These are phyloP conservation scores for Micromesistius poutassou DNA, from an alignment of 2,797 vertebrate genomes.

Conservation along the genomic window DNA sequence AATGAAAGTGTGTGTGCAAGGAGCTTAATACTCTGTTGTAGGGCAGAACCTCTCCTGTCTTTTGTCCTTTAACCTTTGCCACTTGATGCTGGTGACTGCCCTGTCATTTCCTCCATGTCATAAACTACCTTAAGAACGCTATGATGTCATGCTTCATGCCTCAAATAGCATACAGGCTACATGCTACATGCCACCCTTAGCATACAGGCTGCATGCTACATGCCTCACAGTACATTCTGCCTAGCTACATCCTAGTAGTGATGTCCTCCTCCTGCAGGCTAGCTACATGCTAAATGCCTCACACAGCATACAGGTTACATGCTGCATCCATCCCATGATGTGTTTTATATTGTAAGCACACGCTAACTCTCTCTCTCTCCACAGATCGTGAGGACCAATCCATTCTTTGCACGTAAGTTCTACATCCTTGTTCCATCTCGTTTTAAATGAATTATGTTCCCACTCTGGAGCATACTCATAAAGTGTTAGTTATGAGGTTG, in stretches of 20 bases:
- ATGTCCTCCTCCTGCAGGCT: neutral
- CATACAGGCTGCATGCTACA: neutral
- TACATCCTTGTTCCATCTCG: neutral
- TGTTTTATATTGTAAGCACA: neutral
- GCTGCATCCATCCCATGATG: neutral
- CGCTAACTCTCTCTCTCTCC: constrained; percentile 36
- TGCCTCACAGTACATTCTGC: neutral
- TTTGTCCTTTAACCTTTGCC: no score
- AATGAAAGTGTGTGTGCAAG: no score
- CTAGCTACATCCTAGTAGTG: no score
- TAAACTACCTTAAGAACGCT: constrained; percentile 1
- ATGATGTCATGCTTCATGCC: constrained; percentile 19
- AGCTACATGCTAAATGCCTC: neutral
- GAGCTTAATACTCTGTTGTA: no score
- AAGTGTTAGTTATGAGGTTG: no score
- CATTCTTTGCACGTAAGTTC: constrained; percentile 78
- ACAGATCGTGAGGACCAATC: constrained; percentile 78
- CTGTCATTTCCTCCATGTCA: constrained; percentile 21
- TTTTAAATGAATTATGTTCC: neutral
- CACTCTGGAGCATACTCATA: neutral
- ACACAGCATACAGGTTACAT: neutral
- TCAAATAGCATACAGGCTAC: neutral
- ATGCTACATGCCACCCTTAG: no score
- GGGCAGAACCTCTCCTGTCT: no score
- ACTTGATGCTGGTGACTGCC: constrained; percentile 1